Evolutionary conservation across 2,113 vertebrate species (phyloP).

Genomic region (Corydoras maculifer): DNA sequence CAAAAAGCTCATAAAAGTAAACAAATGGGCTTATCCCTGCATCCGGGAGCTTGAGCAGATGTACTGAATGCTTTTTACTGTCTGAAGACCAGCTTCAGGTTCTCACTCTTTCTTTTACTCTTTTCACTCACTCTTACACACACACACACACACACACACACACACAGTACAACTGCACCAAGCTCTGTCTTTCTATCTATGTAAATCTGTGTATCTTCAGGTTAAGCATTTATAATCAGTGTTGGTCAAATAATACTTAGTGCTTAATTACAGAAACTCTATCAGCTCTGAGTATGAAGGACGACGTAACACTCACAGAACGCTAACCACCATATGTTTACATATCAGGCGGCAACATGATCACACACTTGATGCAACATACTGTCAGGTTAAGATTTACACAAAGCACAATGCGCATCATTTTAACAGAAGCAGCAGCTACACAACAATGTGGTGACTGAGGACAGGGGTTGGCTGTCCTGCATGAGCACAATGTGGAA

Average conservation of each 20-base stretch:
- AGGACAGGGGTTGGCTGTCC: too few relatives aligned
- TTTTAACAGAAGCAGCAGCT: background rate
- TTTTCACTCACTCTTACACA: too few relatives aligned
- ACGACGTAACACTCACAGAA: constrained; percentile 19
- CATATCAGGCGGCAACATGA: constrained; percentile 25
- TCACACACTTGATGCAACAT: constrained; percentile 1
- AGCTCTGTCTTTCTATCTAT: background rate
- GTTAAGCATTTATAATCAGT: constrained; percentile 1
- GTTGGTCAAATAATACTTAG: constrained; percentile 20
- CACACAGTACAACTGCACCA: background rate
- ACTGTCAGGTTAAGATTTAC: background rate
- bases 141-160: background rate
- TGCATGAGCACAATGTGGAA: too few relatives aligned
- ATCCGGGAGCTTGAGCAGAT: constrained; percentile 7
- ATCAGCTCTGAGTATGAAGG: background rate
- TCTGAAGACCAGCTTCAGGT: constrained; percentile 30
- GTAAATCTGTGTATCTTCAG: background rate
- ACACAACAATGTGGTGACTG: too few relatives aligned
- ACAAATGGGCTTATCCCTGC: constrained; percentile 32
- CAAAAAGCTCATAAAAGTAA: constrained; percentile 38
- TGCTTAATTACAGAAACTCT: constrained; percentile 31
- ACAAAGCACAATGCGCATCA: background rate
- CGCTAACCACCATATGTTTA: constrained; percentile 9
- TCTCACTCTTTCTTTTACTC: background rate
- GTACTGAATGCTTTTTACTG: constrained; percentile 3